Conservation (phyloP, 2,888 invertebrate genomes). For the Orchestes rusci region DNA sequence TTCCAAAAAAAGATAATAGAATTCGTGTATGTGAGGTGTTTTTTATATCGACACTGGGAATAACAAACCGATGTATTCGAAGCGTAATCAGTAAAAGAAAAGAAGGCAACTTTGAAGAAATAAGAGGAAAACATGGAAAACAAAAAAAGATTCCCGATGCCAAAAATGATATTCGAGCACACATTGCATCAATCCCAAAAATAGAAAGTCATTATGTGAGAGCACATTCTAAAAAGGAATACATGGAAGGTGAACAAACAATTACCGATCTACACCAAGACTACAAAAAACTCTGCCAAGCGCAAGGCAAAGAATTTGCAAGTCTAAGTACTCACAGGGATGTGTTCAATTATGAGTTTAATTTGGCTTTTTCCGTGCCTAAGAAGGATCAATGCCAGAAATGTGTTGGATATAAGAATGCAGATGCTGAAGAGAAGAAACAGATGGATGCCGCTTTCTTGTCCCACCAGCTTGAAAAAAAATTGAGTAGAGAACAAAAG, state of each 20-base stretch:
- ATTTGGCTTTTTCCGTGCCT: slow-evolving; percentile 21
- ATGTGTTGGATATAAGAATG: slow-evolving; percentile 15
- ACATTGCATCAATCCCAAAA: slow-evolving; percentile 9
- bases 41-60: slow-evolving; percentile 15
- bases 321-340: slow-evolving; percentile 21
- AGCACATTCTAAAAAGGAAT: slow-evolving; percentile 6
- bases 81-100: not conserved
- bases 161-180: slow-evolving; percentile 6
- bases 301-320: slow-evolving; percentile 10
- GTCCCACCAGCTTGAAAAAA: slow-evolving; percentile 7
- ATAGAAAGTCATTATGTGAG: slow-evolving; percentile 8
- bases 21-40: slow-evolving; percentile 14
- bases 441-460: slow-evolving; percentile 3
- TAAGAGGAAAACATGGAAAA: slow-evolving; percentile 8
- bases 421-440: slow-evolving; percentile 9
- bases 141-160: slow-evolving; percentile 18
- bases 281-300: slow-evolving; percentile 20
- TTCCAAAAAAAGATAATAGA: slow-evolving; percentile 8
- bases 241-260: slow-evolving; percentile 23
- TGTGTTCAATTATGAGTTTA: slow-evolving; percentile 23
- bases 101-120: slow-evolving; percentile 10
- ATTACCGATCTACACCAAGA: slow-evolving; percentile 22
- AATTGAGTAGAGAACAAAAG: slow-evolving; percentile 7
- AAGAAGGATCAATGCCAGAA: slow-evolving; percentile 14
- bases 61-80: slow-evolving; percentile 9